Conservation (phyloP, 2,888 invertebrate species). For the Marronus borbonicus region DNA sequence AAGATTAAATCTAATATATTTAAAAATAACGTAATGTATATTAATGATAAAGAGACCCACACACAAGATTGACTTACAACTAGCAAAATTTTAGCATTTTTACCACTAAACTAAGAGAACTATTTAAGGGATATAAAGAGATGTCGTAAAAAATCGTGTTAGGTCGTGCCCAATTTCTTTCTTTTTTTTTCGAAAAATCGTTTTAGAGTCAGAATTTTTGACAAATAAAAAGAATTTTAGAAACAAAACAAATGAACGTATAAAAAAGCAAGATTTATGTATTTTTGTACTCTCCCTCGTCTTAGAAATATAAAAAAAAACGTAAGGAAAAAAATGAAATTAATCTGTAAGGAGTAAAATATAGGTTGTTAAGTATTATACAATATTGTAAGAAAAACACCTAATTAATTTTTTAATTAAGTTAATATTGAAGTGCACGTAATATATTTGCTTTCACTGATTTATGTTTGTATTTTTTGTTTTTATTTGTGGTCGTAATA, state of each 20-base stretch:
- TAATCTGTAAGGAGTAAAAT: background rate
- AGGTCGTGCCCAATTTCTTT: background rate
- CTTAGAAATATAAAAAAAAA: conserved; percentile 15
- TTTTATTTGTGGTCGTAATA: background rate
- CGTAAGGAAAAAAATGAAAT: conserved; percentile 1
- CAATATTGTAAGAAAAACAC: conserved; percentile 10
- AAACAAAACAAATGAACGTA: conserved; percentile 18
- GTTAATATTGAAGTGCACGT: background rate
- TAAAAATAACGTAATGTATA: background rate
- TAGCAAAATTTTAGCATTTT: conserved; percentile 12
- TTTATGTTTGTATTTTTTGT: background rate
- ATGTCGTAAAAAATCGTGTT: background rate
- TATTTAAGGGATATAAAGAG: background rate
- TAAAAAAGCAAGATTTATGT: conserved; percentile 38
- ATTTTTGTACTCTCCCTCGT: conserved; percentile 44
- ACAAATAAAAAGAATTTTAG: conserved; percentile 18
- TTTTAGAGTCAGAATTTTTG: conserved; percentile 30
- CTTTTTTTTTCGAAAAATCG: background rate
- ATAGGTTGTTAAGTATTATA: conserved; percentile 9
- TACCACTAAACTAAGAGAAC: background rate
- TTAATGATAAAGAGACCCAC: background rate
- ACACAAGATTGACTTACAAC: background rate
- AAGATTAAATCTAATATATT: background rate
- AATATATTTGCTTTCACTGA: background rate
- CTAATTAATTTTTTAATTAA: background rate